Evolutionary conservation across 2,113 vertebrate genomes (phyloP).

Genomic region (Stomatorhinus ivindoensis): DNA sequence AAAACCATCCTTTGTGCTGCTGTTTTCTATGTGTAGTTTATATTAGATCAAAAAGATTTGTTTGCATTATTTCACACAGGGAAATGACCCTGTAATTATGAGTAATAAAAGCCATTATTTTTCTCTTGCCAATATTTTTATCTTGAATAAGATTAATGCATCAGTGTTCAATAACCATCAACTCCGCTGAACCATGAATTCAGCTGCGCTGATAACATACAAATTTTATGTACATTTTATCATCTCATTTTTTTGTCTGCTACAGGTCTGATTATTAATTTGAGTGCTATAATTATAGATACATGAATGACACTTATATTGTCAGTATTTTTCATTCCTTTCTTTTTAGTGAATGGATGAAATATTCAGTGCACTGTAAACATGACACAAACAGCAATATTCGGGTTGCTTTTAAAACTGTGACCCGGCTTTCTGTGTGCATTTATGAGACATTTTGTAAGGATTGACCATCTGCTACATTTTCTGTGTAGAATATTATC

Average conservation of each 20-base stretch:
- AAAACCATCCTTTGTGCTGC: neutral
- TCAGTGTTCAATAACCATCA: neutral
- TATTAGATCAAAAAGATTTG: neutral
- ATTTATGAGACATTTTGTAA: conserved; percentile 1
- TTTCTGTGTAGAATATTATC: conserved; percentile 18
- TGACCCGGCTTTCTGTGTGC: conserved; percentile 47
- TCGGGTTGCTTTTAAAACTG: conserved; percentile 58
- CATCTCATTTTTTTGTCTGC: neutral
- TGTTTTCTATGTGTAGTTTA: neutral
- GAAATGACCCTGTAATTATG: neutral
- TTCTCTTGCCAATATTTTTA: neutral
- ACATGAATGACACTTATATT: conserved; percentile 8
- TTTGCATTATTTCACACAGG: neutral
- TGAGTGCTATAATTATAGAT: conserved; percentile 1
- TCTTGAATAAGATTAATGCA: neutral
- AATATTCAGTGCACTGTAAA: conserved; percentile 35
- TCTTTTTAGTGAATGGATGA: conserved; percentile 17
- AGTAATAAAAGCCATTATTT: neutral
- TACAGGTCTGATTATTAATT: neutral
- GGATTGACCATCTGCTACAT: conserved; percentile 7
- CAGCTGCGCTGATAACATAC: neutral
- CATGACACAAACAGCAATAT: conserved; percentile 57
- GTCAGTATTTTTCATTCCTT: conserved; percentile 18
- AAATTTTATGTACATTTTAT: neutral
- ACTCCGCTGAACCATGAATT: neutral